These are phyloP conservation scores for Phylloscopus collybita DNA, from an alignment of 2,797 vertebrate genomes.

Conservation along the genomic window DNA sequence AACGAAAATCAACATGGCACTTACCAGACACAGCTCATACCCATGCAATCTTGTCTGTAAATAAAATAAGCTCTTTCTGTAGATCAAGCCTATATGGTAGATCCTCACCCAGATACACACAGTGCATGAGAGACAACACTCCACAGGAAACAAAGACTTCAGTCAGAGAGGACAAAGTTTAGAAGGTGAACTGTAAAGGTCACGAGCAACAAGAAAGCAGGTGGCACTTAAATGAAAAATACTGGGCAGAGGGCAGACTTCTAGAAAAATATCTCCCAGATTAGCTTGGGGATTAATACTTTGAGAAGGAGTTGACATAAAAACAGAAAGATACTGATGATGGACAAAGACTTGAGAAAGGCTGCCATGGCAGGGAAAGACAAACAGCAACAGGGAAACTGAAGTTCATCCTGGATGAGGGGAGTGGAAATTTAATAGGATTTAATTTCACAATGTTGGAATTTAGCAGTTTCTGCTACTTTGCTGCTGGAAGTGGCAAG, in stretches of 20 bases:
- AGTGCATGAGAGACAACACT: neutral
- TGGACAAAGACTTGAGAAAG: neutral
- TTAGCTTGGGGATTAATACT: neutral
- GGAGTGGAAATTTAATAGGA: neutral
- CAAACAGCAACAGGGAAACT: neutral
- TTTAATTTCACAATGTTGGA: neutral
- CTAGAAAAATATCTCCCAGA: neutral
- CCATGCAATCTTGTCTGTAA: neutral
- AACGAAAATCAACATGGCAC: neutral
- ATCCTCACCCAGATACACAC: neutral
- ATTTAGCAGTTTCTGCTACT: constrained; percentile 2
- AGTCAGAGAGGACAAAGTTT: neutral
- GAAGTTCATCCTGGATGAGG: neutral
- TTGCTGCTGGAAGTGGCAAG: neutral
- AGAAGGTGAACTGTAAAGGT: neutral
- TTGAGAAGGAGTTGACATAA: neutral
- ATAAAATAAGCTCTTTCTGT: neutral
- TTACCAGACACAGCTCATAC: neutral
- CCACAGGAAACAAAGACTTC: neutral
- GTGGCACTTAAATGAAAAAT: neutral
- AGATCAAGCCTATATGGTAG: neutral
- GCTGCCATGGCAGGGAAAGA: neutral
- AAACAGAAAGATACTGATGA: neutral
- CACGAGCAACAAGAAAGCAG: neutral
- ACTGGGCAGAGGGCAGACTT: neutral